A percentile compares a stretch with the other conserved stretches of the same genome.
Conservation (phyloP, 2,888 invertebrate species). For the Molorchus minor region DNA sequence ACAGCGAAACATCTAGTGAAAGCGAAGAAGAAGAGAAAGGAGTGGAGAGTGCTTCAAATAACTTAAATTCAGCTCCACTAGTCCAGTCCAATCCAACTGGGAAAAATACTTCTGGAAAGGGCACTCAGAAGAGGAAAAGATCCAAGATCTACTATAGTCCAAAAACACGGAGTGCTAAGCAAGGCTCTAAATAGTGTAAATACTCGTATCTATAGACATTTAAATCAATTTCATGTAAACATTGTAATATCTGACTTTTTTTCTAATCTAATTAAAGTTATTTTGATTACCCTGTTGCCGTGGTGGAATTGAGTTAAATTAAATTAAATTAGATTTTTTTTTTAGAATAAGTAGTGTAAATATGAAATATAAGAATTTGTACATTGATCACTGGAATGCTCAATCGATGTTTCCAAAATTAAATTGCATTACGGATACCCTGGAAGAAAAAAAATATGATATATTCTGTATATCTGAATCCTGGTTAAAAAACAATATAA, state of each 20-base stretch:
- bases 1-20: neutral
- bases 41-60: too few relatives aligned
- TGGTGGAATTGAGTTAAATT: constrained; percentile 1
- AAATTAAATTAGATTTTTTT: too few relatives aligned
- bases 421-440: too few relatives aligned
- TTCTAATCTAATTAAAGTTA: too few relatives aligned
- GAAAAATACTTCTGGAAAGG: neutral
- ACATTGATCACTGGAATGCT: too few relatives aligned
- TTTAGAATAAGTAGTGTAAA: neutral
- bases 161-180: neutral
- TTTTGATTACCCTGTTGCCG: neutral
- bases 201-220: too few relatives aligned
- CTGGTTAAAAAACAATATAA: too few relatives aligned
- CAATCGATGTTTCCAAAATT: too few relatives aligned
- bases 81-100: neutral
- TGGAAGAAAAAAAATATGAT: too few relatives aligned
- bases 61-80: neutral
- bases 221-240: neutral
- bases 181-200: neutral
- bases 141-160: neutral
- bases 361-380: neutral
- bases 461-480: too few relatives aligned
- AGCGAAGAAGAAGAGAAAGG: neutral
- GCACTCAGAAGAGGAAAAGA: neutral
- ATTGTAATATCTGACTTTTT: too few relatives aligned